phyloP scores from a whole-genome alignment of 2,888 invertebrate genomes.

The Zygothrica quintamaculata region DNA sequence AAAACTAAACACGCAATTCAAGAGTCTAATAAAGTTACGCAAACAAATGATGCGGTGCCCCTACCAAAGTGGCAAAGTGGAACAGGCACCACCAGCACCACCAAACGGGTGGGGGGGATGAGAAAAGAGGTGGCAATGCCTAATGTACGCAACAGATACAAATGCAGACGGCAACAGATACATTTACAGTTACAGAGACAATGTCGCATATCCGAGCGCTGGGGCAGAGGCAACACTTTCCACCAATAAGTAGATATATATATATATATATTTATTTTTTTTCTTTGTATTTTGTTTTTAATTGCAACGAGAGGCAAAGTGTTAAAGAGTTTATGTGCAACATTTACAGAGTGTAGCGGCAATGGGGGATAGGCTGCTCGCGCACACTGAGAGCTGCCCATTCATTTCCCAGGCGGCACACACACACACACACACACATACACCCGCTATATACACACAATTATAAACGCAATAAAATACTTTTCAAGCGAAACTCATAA shows the following conservation, averaged over 20 bases:
- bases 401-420: conserved; percentile 72
- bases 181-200: conserved; percentile 37
- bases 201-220: conserved; percentile 46
- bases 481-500: conserved; percentile 83
- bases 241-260: conserved; percentile 71
- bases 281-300: conserved; percentile 48
- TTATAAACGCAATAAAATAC: conserved; percentile 83
- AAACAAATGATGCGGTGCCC: conserved; percentile 81
- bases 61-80: conserved; percentile 66
- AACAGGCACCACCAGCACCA: conserved; percentile 46
- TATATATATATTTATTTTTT: no score
- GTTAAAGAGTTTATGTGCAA: conserved; percentile 83
- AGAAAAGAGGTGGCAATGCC: conserved; percentile 32
- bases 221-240: conserved; percentile 48
- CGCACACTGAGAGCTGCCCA: conserved; percentile 52
- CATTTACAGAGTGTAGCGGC: conserved; percentile 66
- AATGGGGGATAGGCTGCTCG: conserved; percentile 10
- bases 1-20: conserved; percentile 80
- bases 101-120: conserved; percentile 11
- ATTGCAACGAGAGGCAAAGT: conserved; percentile 81
- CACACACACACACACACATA: conserved; percentile 39
- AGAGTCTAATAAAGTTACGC: conserved; percentile 80
- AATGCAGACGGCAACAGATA: conserved; percentile 33
- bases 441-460: conserved; percentile 58
- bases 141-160: conserved; percentile 65